Percentiles rank a stretch among this genome's conserved stretches.
Conservation (phyloP, 2,113 vertebrate species). For the Grallaria varia region DNA sequence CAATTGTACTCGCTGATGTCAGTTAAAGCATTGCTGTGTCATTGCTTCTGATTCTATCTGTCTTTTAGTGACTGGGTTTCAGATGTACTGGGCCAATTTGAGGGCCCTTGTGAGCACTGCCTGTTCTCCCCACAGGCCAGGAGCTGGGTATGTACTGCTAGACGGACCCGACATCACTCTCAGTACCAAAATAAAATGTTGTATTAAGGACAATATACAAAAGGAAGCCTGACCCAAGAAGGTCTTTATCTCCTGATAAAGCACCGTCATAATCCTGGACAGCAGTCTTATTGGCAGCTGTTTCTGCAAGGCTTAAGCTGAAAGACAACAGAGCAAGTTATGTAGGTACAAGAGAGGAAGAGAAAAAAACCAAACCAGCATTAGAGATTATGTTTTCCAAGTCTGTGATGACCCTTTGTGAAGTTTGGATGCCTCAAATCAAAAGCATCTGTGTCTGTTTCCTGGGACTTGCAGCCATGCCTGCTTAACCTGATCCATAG, state of each 20-base stretch:
- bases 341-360: neutral
- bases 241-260: too few species aligned
- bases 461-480: neutral
- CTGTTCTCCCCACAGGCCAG: neutral
- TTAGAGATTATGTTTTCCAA: neutral
- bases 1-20: neutral
- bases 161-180: neutral
- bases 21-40: neutral
- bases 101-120: neutral
- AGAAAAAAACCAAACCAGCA: neutral
- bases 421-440: neutral
- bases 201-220: neutral
- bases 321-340: neutral
- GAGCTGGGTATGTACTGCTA: neutral
- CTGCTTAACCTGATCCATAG: neutral
- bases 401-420: neutral
- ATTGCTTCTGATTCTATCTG: neutral
- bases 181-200: neutral
- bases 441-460: neutral
- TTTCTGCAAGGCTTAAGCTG: neutral
- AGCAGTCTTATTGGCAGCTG: neutral
- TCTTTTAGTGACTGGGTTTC: neutral
- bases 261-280: neutral
- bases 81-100: neutral
- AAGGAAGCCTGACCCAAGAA: neutral